These are phyloP conservation scores for Cinclus cinclus DNA, from an alignment of 2,113 vertebrate genomes.

Conservation along the genomic window DNA sequence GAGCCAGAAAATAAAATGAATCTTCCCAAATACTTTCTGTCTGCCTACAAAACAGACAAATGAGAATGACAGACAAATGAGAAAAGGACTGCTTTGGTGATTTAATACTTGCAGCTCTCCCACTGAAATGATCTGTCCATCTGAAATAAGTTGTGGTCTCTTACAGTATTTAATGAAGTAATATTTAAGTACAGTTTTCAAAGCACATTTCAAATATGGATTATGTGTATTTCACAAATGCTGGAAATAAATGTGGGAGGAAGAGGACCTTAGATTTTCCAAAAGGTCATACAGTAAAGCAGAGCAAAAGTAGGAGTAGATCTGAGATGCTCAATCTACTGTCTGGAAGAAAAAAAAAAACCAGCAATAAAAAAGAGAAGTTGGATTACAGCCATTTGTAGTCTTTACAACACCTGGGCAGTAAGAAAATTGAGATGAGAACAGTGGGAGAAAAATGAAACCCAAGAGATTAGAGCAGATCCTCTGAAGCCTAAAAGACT, in stretches of 20 bases:
- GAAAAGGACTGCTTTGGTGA: not conserved
- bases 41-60: not conserved
- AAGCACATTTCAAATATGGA: not conserved
- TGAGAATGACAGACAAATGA: not conserved
- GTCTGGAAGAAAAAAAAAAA: not conserved
- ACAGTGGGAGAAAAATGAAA: not conserved
- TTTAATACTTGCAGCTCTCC: not conserved
- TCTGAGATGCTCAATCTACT: not conserved
- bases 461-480: conserved; percentile 4
- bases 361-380: not conserved
- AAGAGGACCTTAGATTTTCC: not conserved
- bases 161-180: not conserved
- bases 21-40: not conserved
- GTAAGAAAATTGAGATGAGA: conserved; percentile 30
- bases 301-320: not conserved
- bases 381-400: conserved; percentile 10
- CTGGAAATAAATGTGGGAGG: not conserved
- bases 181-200: not conserved
- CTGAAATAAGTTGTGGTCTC: not conserved
- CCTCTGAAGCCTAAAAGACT: conserved; percentile 18
- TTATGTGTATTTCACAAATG: not conserved
- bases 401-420: conserved; percentile 17
- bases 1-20: not conserved
- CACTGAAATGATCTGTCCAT: not conserved
- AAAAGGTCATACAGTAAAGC: not conserved